Base-by-base conservation (phyloP, 2,888 invertebrate genomes). In the Mystacides longicornis region DNA sequence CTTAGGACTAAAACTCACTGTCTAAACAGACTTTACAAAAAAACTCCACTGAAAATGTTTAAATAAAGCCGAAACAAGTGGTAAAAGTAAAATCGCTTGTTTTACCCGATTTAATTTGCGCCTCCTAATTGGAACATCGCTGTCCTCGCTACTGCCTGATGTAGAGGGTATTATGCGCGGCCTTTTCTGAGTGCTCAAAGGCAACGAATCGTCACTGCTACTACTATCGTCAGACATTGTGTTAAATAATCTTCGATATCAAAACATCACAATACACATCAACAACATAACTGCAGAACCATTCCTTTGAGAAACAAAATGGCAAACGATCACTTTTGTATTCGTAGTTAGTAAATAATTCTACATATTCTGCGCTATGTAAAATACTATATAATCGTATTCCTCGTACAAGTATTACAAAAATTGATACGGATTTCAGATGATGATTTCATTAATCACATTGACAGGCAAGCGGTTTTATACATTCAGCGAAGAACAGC, bases 381-480 rank as follows among this genome's bases (percentile, higher is more conserved):
- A n/a, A n/a, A n/a, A n/a, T n/a, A n/a, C n/a, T n/a, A n/a, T n/a
- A n/a, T n/a, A n/a, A n/a, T n/a, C n/a, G n/a, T n/a, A n/a, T n/a
- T n/a, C n/a, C n/a, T n/a, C n/a, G n/a, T n/a, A 27, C 14, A 37
- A 37, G 3, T 37, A 37, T 14, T 16, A 16, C 3, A 27, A 27
- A 5, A 27, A 5, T 27, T 27, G 27, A 27, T 27, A 27, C 5
- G 7, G 11, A 27, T 27, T 27, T 27, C 27, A 27, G 27, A 27
- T 5, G 11, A 7, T 27, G 11, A 27, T n/a, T n/a, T n/a, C n/a
- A 14, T 16, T 7, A 37, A 3, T 14, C 3, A 7, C 60, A 65
- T 63, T 77, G 77, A 77, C 77, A 77, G 75, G 72, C 56, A 75
- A 75, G 74, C 76, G 73, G 75, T 74, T 74, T 71, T 72, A 69